These are phyloP conservation scores for Hypocryptadius cinnamomeus DNA, from an alignment of 2,113 vertebrate species.

Conservation along the genomic window DNA sequence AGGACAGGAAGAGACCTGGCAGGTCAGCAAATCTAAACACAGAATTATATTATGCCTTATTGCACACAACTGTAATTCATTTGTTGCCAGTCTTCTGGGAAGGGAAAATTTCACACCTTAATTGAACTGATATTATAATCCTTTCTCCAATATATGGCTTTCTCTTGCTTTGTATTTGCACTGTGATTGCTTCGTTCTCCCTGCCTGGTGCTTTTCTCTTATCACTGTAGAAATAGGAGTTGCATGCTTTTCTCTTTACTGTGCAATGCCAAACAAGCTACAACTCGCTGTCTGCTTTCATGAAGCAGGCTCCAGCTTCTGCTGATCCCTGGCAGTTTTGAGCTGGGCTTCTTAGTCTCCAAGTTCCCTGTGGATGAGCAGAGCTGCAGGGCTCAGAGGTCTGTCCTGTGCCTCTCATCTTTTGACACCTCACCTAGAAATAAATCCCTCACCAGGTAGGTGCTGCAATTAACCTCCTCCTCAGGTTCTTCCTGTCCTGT, in stretches of 20 bases:
- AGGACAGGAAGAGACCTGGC: slow-evolving; percentile 28
- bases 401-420: background rate
- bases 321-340: background rate
- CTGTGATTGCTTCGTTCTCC: background rate
- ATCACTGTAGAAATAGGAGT: background rate
- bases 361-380: background rate
- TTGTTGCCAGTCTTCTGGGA: background rate
- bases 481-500: background rate
- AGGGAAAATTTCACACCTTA: background rate
- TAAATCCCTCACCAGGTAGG: background rate
- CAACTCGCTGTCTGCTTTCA: background rate
- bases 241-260: background rate
- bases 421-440: background rate
- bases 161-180: background rate
- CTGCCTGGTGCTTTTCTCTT: background rate
- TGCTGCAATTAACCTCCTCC: background rate
- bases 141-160: background rate
- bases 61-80: background rate
- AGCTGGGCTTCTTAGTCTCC: background rate
- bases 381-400: background rate
- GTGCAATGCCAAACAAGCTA: background rate
- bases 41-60: background rate
- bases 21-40: slow-evolving; percentile 16
- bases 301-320: background rate
- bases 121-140: background rate